Percentiles rank a stretch among this genome's conserved stretches.
Evolutionary conservation across 2,113 vertebrate species (phyloP).

Genomic region (Salvelinus alpinus): DNA sequence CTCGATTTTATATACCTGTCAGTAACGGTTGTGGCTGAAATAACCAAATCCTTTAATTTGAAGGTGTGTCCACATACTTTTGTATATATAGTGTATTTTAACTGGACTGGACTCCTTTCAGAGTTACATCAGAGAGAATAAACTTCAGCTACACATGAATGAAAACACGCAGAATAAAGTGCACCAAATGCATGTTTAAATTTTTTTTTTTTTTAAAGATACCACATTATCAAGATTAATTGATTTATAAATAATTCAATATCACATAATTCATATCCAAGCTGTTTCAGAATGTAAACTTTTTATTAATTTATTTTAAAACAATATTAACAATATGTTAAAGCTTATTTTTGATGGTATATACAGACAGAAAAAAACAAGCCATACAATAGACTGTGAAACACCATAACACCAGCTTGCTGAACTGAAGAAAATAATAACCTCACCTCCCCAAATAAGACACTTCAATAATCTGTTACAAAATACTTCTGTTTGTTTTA

Average conservation of each 20-base stretch:
- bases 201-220: too few species aligned
- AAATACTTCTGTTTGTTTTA: slow-evolving; percentile 71
- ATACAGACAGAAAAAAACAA: slow-evolving; percentile 65
- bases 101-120: too few species aligned
- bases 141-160: too few species aligned
- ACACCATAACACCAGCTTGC: slow-evolving; percentile 49
- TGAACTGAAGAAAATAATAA: slow-evolving; percentile 47
- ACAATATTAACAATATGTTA: slow-evolving; percentile 71
- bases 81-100: too few species aligned
- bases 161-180: too few species aligned
- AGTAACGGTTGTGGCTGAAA: too few species aligned
- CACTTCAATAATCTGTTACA: slow-evolving; percentile 80
- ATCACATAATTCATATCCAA: slow-evolving; percentile 61
- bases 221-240: slow-evolving; percentile 8
- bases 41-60: too few species aligned
- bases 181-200: too few species aligned
- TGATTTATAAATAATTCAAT: slow-evolving; percentile 68
- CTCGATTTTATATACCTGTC: too few species aligned
- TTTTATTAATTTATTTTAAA: slow-evolving; percentile 68
- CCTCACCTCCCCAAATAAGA: slow-evolving; percentile 70
- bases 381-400: slow-evolving; percentile 67
- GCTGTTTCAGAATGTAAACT: slow-evolving; percentile 71
- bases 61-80: too few species aligned
- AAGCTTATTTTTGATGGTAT: slow-evolving; percentile 74
- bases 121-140: too few species aligned